phyloP scores from a whole-genome alignment of 1,140 invertebrate species.

The Popillia japonica region DNA sequence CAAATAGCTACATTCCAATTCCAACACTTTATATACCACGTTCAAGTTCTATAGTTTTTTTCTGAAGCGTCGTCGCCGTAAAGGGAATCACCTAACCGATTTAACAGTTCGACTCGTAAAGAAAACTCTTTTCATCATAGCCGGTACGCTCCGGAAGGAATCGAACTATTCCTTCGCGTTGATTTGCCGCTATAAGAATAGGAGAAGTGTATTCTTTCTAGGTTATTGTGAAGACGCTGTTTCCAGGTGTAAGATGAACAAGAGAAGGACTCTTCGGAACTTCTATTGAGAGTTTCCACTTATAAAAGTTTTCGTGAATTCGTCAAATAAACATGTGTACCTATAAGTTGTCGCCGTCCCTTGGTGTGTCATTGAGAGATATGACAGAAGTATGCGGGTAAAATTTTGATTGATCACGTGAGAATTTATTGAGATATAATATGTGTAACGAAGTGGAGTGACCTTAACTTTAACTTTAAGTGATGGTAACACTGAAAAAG shows the following conservation, averaged over 20 bases:
- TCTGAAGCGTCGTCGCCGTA: not conserved
- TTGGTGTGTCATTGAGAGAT: not conserved
- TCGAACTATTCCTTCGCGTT: not conserved
- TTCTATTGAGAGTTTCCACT: not conserved
- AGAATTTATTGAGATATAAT: not conserved
- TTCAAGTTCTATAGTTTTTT: not conserved
- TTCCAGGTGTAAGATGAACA: conserved; percentile 1
- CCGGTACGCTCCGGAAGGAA: not conserved
- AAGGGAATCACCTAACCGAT: not conserved
- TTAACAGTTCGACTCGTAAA: not conserved
- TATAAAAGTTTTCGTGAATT: not conserved
- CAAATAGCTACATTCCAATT: not conserved
- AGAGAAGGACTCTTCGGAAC: not conserved
- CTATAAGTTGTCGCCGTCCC: not conserved
- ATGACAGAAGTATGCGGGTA: conserved; percentile 1
- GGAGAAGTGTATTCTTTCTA: not conserved
- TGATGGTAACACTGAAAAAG: too few relatives aligned
- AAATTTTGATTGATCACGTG: not conserved
- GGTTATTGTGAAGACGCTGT: not conserved
- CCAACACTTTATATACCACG: not conserved
- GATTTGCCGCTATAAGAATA: not conserved
- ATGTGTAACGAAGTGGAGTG: not conserved
- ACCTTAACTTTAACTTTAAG: not conserved
- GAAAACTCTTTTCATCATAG: not conserved
- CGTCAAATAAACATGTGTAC: not conserved